These are phyloP conservation scores for Eurystomus glaucurus DNA, from an alignment of 2,797 vertebrate genomes.

Conservation along the genomic window DNA sequence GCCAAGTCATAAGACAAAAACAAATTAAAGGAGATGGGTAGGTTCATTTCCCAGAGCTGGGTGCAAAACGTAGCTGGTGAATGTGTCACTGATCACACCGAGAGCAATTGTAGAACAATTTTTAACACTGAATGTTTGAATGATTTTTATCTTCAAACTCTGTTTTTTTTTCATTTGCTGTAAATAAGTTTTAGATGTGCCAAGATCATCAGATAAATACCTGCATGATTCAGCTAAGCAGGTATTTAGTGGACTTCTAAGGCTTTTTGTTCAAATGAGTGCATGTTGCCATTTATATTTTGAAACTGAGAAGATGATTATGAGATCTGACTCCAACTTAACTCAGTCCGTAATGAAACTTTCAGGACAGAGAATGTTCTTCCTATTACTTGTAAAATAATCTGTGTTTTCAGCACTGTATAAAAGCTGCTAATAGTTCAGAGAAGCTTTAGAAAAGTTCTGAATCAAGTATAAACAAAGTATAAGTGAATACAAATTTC, in stretches of 20 bases:
- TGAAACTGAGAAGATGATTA: background rate
- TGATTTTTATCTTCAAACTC: background rate
- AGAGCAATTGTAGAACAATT: background rate
- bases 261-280: background rate
- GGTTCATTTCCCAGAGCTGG: background rate
- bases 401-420: background rate
- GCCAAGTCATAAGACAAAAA: background rate
- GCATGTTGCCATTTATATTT: background rate
- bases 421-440: slow-evolving; percentile 20
- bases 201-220: background rate
- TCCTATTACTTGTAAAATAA: background rate
- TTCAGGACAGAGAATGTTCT: background rate
- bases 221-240: background rate
- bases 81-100: background rate
- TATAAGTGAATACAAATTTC: background rate
- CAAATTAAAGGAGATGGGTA: background rate
- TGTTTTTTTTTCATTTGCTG: background rate
- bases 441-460: background rate
- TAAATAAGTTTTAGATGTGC: background rate
- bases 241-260: background rate
- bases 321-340: background rate
- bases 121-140: rapidly evolving
- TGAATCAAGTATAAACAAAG: background rate
- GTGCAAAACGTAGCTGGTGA: background rate
- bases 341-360: background rate